phyloP scores from a whole-genome alignment of 2,797 vertebrate species.

The Sebastes minor region DNA sequence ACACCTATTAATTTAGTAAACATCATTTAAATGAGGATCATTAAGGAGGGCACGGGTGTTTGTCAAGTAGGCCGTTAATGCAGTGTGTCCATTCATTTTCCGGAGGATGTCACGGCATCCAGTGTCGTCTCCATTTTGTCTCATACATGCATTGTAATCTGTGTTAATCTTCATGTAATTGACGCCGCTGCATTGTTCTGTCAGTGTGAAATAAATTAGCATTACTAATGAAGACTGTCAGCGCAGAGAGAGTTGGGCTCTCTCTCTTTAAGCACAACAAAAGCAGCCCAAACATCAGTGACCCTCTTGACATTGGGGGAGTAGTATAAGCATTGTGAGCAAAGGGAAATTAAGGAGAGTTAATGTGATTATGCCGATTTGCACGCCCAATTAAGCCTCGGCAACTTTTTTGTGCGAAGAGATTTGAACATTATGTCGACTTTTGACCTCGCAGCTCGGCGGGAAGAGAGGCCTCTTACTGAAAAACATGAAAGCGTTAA shows the following conservation, averaged over 20 bases:
- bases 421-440: constrained; percentile 56
- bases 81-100: constrained; percentile 37
- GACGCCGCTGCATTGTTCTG: constrained; percentile 54
- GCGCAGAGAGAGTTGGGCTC: constrained; percentile 25
- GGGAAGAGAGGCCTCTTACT: constrained; percentile 19
- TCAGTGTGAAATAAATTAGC: constrained; percentile 64
- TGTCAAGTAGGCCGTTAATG: constrained; percentile 28
- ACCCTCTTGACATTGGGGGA: constrained; percentile 57
- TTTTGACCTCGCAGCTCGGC: constrained; percentile 61
- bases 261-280: constrained; percentile 40
- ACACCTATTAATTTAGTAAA: constrained; percentile 4
- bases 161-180: constrained; percentile 69
- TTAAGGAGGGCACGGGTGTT: constrained; percentile 9
- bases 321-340: constrained; percentile 21
- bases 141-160: constrained; percentile 56
- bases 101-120: constrained; percentile 25
- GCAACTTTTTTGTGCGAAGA: constrained; percentile 35
- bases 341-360: constrained; percentile 66
- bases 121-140: constrained; percentile 52
- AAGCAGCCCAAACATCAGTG: constrained; percentile 54
- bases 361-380: constrained; percentile 81
- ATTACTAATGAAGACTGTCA: constrained; percentile 73
- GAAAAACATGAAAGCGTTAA: constrained; percentile 56
- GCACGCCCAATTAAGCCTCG: constrained; percentile 67
- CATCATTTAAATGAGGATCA: constrained; percentile 4